A percentile compares a stretch with the other conserved stretches of the same genome.
phyloP scores from a whole-genome alignment of 2,113 vertebrate species.

The Platysternon megacephalum region DNA sequence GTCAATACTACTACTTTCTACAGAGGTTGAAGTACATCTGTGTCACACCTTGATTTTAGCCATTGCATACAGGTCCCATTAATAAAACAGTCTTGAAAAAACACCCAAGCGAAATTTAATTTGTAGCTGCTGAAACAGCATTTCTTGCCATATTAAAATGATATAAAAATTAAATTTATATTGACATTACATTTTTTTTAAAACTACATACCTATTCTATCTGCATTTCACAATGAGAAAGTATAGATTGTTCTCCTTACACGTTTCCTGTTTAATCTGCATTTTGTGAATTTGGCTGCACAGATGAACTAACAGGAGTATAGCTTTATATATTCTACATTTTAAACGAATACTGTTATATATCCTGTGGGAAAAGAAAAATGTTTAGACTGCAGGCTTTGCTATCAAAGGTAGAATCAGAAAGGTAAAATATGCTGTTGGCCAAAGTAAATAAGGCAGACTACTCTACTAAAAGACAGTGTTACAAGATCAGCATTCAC shows the following conservation, averaged over 20 bases:
- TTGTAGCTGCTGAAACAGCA: neutral
- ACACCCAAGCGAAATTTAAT: neutral
- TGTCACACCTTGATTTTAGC: neutral
- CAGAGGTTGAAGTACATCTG: neutral
- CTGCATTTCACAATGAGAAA: neutral
- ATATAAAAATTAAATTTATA: neutral
- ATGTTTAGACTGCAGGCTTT: neutral
- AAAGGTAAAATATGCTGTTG: neutral
- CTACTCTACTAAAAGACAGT: neutral
- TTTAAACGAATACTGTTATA: neutral
- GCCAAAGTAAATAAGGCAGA: neutral
- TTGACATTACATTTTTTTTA: neutral
- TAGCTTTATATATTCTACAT: neutral
- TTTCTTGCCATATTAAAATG: neutral
- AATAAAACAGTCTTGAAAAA: neutral
- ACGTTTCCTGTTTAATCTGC: neutral
- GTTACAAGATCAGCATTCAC: neutral
- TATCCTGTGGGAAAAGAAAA: neutral
- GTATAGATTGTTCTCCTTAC: neutral
- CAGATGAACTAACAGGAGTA: neutral
- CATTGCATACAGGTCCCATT: neutral
- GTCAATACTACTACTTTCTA: neutral
- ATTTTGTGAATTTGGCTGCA: neutral
- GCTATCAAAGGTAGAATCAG: neutral
- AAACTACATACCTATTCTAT: neutral